These are phyloP conservation scores for Caenorhabditis panamensis DNA, from an alignment of 2,888 invertebrate genomes.

Conservation along the genomic window DNA sequence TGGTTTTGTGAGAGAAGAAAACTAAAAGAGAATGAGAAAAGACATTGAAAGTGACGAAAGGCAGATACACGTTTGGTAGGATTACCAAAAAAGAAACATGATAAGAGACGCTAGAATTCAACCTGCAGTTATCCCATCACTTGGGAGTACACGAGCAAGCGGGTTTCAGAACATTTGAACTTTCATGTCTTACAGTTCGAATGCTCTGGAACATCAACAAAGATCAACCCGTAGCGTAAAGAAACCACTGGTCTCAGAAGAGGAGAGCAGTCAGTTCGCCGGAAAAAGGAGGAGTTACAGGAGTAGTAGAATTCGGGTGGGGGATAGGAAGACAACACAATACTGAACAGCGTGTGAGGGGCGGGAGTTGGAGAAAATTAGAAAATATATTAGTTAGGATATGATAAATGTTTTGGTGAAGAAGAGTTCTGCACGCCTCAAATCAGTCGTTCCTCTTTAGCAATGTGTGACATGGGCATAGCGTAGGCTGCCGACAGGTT, in stretches of 20 bases:
- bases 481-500: constrained; percentile 73
- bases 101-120: constrained; percentile 23
- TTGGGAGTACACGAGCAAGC: constrained; percentile 43
- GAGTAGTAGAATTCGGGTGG: constrained; percentile 12
- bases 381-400: constrained; percentile 20
- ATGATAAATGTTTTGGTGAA: constrained; percentile 29
- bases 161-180: constrained; percentile 4
- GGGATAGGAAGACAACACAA: constrained; percentile 48
- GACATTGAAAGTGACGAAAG: not conserved
- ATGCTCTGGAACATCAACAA: constrained; percentile 11
- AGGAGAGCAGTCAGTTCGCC: constrained; percentile 52
- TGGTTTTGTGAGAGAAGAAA: constrained; percentile 15
- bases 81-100: constrained; percentile 24
- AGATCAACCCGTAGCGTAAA: constrained; percentile 35
- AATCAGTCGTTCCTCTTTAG: constrained; percentile 78
- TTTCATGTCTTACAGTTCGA: not conserved
- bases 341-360: constrained; percentile 59
- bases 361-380: constrained; percentile 15
- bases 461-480: constrained; percentile 76
- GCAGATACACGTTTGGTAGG: constrained; percentile 39
- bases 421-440: constrained; percentile 40
- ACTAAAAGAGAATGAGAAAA: constrained; percentile 9
- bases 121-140: constrained; percentile 47
- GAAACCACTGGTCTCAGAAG: constrained; percentile 41
- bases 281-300: constrained; percentile 51